A percentile compares a stretch with the other conserved stretches of the same genome.
Conservation (phyloP, 2,888 invertebrate species). For the Rapana venosa region DNA sequence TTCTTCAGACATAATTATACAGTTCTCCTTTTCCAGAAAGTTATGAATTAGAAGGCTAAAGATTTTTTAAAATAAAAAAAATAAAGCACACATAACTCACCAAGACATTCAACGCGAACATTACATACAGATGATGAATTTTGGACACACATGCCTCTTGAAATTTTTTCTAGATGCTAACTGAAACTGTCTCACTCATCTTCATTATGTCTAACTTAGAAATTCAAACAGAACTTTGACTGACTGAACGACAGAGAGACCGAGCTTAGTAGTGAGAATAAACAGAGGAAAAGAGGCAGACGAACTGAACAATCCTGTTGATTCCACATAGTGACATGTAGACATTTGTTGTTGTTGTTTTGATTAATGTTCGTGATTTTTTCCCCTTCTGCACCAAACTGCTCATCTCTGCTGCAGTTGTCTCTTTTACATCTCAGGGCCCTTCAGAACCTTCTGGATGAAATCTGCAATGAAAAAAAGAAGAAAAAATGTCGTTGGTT, state of each 20-base stretch:
- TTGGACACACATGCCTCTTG: no score
- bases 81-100: no score
- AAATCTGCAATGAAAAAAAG: slow-evolving; percentile 47
- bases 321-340: not conserved
- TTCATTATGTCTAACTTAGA: no score
- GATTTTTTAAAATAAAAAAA: no score
- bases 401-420: not conserved
- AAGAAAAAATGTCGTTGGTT: not conserved
- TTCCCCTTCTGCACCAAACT: not conserved
- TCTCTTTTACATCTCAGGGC: slow-evolving; percentile 44
- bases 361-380: not conserved
- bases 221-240: not conserved
- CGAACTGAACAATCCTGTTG: not conserved
- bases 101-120: no score
- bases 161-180: no score
- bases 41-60: no score
- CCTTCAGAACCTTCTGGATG: slow-evolving; percentile 51
- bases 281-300: not conserved
- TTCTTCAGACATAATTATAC: no score
- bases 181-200: no score
- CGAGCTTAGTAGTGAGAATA: not conserved
- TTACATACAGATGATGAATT: no score
- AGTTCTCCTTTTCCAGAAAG: no score
- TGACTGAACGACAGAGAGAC: not conserved
- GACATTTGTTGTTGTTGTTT: not conserved